Evolutionary conservation across 1,140 invertebrate species (phyloP).

Genomic region (Hydropsyche tenuis): DNA sequence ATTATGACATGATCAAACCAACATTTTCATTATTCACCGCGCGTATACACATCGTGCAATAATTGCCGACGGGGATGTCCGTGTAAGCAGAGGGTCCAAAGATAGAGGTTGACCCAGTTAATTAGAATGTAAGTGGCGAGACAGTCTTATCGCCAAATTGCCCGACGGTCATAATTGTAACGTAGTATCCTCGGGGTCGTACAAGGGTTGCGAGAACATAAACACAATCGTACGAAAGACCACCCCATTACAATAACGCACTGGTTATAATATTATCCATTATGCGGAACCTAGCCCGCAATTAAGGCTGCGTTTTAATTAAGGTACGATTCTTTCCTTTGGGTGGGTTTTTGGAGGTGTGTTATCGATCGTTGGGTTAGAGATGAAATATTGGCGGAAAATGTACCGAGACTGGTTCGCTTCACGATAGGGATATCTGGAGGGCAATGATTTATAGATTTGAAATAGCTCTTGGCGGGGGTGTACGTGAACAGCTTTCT

Average conservation of each 20-base stretch:
- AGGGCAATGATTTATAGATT: slow-evolving; percentile 49
- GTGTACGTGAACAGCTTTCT: slow-evolving; percentile 46
- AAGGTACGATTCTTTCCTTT: too few species aligned
- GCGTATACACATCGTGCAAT: too few species aligned
- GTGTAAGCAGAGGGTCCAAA: background rate
- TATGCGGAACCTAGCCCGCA: background rate
- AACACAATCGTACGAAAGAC: slow-evolving; percentile 42
- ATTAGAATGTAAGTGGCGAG: slow-evolving; percentile 51
- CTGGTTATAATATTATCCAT: background rate
- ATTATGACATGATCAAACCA: too few species aligned
- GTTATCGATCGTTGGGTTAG: too few species aligned
- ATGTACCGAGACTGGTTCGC: slow-evolving; percentile 15
- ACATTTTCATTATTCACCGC: too few species aligned
- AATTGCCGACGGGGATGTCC: background rate
- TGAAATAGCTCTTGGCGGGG: slow-evolving; percentile 47
- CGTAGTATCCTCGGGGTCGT: slow-evolving; percentile 38
- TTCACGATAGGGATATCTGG: slow-evolving; percentile 47
- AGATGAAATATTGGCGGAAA: slow-evolving; percentile 9
- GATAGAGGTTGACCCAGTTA: slow-evolving; percentile 47
- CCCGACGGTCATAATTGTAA: slow-evolving; percentile 43
- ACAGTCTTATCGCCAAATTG: slow-evolving; percentile 49
- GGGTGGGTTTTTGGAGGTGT: too few species aligned
- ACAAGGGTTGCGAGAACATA: slow-evolving; percentile 42
- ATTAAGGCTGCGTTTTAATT: too few species aligned
- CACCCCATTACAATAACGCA: slow-evolving; percentile 15